Evolutionary conservation across 2,113 vertebrate species (phyloP).

Genomic region (Andinoacara biseriatus): DNA sequence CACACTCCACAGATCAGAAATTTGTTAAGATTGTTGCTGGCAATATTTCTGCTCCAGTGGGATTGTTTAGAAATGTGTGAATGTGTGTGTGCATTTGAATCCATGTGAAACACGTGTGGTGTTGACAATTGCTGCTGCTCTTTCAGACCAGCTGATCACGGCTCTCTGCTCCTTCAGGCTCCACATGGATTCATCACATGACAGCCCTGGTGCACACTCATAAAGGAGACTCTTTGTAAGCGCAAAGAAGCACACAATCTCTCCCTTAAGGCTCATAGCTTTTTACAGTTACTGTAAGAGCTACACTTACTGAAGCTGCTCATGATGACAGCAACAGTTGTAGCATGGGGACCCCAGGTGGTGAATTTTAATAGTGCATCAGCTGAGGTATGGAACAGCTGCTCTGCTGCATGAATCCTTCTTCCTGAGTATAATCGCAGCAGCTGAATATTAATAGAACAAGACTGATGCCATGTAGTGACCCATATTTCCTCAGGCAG

Average conservation of each 20-base stretch:
- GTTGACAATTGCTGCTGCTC: conserved; percentile 9
- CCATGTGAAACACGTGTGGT: conserved; percentile 38
- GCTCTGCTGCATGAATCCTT: too few relatives aligned
- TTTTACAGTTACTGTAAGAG: neutral
- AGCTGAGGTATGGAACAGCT: conserved; percentile 42
- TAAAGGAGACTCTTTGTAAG: conserved; percentile 69
- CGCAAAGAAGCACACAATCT: neutral
- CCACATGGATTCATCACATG: conserved; percentile 73
- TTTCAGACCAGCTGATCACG: conserved; percentile 56
- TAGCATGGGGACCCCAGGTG: conserved; percentile 65
- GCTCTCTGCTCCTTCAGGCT: conserved; percentile 40
- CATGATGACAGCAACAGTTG: neutral
- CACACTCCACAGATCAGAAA: conserved; percentile 26
- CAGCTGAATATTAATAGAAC: conserved; percentile 55
- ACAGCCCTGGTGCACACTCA: conserved; percentile 32
- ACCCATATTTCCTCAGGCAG: conserved; percentile 60
- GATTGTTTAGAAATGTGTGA: conserved; percentile 13
- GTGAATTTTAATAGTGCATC: conserved; percentile 35
- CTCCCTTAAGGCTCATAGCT: neutral
- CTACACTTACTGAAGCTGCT: neutral
- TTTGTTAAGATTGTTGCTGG: conserved; percentile 2
- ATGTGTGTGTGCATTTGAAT: conserved; percentile 2
- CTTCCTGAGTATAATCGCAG: conserved; percentile 14
- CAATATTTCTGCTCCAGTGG: conserved; percentile 23
- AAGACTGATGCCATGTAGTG: conserved; percentile 43